Evolutionary conservation across 2,113 vertebrate species (phyloP).

Genomic region (Rhinolophus ferrumequinum): DNA sequence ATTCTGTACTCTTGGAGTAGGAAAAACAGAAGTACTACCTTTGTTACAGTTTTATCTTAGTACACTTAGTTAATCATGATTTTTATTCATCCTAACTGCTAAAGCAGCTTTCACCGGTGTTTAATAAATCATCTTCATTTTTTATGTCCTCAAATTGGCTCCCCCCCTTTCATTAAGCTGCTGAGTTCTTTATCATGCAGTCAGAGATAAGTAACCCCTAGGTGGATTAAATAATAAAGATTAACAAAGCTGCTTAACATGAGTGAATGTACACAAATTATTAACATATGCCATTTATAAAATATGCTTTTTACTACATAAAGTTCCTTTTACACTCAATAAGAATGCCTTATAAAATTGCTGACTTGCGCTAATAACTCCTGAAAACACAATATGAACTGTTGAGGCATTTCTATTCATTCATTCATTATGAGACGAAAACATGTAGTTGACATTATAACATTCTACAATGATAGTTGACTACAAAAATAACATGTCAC

Average conservation of each 20-base stretch:
- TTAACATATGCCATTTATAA: slow-evolving; percentile 48
- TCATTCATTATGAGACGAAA: slow-evolving; percentile 41
- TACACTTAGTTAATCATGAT: slow-evolving; percentile 57
- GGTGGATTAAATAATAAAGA: slow-evolving; percentile 50
- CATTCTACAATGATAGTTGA: neutral
- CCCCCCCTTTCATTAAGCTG: neutral
- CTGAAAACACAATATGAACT: slow-evolving; percentile 23
- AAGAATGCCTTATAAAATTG: slow-evolving; percentile 50
- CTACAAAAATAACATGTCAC: slow-evolving; percentile 65
- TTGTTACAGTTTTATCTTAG: slow-evolving; percentile 21
- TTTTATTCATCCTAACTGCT: slow-evolving; percentile 60
- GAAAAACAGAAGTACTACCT: neutral
- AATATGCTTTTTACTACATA: neutral
- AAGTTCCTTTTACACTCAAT: slow-evolving; percentile 11
- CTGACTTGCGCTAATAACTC: slow-evolving; percentile 46
- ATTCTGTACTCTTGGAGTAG: neutral
- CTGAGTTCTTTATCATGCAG: slow-evolving; percentile 7
- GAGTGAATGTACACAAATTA: neutral
- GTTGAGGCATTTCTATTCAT: neutral
- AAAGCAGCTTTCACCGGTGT: slow-evolving; percentile 53
- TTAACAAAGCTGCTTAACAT: slow-evolving; percentile 15
- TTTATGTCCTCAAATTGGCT: neutral
- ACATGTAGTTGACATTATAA: slow-evolving; percentile 17
- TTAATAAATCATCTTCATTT: slow-evolving; percentile 67
- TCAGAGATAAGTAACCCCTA: slow-evolving; percentile 12